Evolutionary conservation across 1,140 invertebrate species (phyloP).

Genomic region (Chrysomallon squamiferum): DNA sequence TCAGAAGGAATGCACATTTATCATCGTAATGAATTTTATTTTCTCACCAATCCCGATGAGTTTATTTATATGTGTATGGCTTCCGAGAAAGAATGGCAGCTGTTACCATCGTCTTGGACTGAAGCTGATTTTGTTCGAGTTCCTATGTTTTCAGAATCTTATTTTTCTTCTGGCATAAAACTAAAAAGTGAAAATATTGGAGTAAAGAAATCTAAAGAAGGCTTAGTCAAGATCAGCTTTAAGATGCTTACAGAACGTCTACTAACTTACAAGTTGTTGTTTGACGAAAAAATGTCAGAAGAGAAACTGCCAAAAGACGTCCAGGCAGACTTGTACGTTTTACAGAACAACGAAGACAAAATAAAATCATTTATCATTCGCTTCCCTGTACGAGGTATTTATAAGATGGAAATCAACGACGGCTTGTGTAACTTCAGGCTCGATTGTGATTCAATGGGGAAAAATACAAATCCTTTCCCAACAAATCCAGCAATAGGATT

Average conservation of each 20-base stretch:
- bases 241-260: conserved; percentile 3
- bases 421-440: conserved; percentile 38
- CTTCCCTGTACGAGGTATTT: conserved; percentile 34
- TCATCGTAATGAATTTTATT: conserved; percentile 36
- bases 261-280: conserved; percentile 27
- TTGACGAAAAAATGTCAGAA: conserved; percentile 10
- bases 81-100: conserved; percentile 27
- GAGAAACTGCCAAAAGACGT: conserved; percentile 28
- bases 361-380: conserved; percentile 27
- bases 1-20: background rate
- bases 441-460: conserved; percentile 24
- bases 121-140: conserved; percentile 20
- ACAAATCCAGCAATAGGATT: conserved; percentile 39
- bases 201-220: conserved; percentile 21
- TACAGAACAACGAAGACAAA: conserved; percentile 25
- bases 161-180: conserved; percentile 23
- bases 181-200: conserved; percentile 12
- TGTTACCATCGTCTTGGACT: conserved; percentile 17
- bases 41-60: conserved; percentile 33
- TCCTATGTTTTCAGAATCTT: conserved; percentile 28
- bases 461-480: conserved; percentile 35
- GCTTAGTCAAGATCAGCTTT: conserved; percentile 22
- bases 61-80: conserved; percentile 16
- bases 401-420: conserved; percentile 28
- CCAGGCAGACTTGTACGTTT: conserved; percentile 21